Base-by-base conservation (phyloP, 2,888 invertebrate species). In the Phortica magna region DNA sequence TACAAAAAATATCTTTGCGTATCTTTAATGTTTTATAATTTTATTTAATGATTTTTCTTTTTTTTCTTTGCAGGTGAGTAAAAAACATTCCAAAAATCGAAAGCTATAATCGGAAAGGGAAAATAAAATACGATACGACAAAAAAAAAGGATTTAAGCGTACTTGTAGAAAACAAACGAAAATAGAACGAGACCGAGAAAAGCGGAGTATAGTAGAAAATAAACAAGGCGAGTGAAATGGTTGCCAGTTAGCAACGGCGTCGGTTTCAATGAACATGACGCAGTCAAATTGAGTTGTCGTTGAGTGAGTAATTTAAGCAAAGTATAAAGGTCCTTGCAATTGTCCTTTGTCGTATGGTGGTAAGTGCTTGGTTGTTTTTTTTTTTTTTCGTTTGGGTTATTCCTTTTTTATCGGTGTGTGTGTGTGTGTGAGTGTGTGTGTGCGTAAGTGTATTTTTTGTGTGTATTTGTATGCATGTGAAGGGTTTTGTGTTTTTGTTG, bases 11-110 rank as follows among this genome's bases (percentile, higher is more conserved):
- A 17, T 61, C 7, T 9, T 61, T 61, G 41, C 42, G n/a, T 41
- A 42, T 61, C 6, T 41, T 39, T n/a, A 67, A 17, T 41, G 67
- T 42, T 31, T 65, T 31, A 65, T 39, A 53, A 14, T 64, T 22
- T 74, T 19, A 72, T 53, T 41, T 17, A 68, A 68, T 43, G 19
- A 68, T 43, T 65, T 76, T 74, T 68, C 61, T 72, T 41, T 79
- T 17, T 43, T 81, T 74, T 81, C 73, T 80, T 83, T 80, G 55
- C 87, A 88, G 88, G 86, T 86, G 84, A 88, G 86, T 88, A 83
- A 85, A 85, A 79, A 6, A 68, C 68, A 75, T 41, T 31, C 31
- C 31, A 31, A 31, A 31, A 31, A 31, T 31, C 31, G 31, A 31
- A 31, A 31, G 31, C 31, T 31, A 31, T 31, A 31, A 31, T 31